phyloP scores from a whole-genome alignment of 1,140 invertebrate species.

The Dendroctonus valens region DNA sequence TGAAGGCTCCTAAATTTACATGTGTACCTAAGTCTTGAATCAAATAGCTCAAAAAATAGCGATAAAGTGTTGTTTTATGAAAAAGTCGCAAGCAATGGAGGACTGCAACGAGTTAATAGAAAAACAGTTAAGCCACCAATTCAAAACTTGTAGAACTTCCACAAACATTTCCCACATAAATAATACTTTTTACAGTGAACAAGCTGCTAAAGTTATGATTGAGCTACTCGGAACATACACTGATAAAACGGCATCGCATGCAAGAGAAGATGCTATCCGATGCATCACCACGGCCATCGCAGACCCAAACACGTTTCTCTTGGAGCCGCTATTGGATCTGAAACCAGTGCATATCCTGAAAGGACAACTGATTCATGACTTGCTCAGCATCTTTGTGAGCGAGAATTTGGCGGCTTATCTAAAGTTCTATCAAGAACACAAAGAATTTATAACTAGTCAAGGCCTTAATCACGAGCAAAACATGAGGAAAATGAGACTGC shows the following conservation, averaged over 20 bases:
- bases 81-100: too few relatives aligned
- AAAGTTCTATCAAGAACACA: constrained; percentile 89
- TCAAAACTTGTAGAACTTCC: too few relatives aligned
- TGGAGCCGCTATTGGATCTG: constrained; percentile 88
- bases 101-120: too few relatives aligned
- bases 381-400: constrained; percentile 94
- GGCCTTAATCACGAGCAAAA: constrained; percentile 92
- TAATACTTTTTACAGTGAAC: constrained; percentile 62
- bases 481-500: constrained; percentile 92
- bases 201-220: constrained; percentile 94
- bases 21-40: not conserved
- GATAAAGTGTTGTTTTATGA: too few relatives aligned
- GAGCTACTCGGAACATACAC: constrained; percentile 94
- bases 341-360: constrained; percentile 96
- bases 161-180: too few relatives aligned
- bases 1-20: not conserved
- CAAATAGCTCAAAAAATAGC: not conserved
- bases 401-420: constrained; percentile 89
- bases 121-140: too few relatives aligned
- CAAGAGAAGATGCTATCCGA: constrained; percentile 92
- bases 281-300: constrained; percentile 94
- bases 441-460: constrained; percentile 87
- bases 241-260: constrained; percentile 93
- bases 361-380: constrained; percentile 91
- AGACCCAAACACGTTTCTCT: constrained; percentile 91